These are phyloP conservation scores for Oreotrochilus melanogaster DNA, from an alignment of 2,113 vertebrate genomes.

Conservation along the genomic window DNA sequence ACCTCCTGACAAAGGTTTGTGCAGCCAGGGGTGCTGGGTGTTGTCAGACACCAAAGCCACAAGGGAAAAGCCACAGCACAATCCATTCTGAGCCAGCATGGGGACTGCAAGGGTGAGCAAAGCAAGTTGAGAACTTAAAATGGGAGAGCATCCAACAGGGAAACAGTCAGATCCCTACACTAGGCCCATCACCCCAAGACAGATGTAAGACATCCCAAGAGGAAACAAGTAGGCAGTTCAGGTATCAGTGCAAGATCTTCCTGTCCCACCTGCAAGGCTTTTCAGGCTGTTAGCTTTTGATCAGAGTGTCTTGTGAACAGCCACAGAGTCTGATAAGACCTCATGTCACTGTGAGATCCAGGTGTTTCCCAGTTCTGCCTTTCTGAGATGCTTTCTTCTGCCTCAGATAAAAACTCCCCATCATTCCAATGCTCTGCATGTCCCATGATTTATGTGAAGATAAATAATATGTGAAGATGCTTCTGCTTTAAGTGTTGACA, in stretches of 20 bases:
- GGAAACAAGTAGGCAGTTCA: background rate
- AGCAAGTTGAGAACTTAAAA: background rate
- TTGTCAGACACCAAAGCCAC: background rate
- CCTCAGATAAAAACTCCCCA: background rate
- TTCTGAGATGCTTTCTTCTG: background rate
- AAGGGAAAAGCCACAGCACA: background rate
- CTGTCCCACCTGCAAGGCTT: background rate
- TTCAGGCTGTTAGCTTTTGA: background rate
- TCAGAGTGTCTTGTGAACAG: background rate
- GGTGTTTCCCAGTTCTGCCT: background rate
- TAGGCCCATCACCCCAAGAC: background rate
- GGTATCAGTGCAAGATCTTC: background rate
- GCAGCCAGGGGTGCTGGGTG: background rate
- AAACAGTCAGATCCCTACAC: background rate
- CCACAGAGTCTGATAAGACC: background rate
- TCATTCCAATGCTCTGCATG: accelerated
- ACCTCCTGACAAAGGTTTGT: background rate
- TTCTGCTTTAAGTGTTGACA: background rate
- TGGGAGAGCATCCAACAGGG: background rate
- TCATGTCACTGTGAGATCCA: background rate
- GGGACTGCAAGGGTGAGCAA: background rate
- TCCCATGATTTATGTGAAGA: too few relatives aligned
- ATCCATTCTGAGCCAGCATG: background rate
- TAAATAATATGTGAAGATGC: background rate
- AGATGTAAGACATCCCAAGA: background rate